Evolutionary conservation across 1,140 invertebrate species (phyloP).

Genomic region (Lasaia peninsularis): DNA sequence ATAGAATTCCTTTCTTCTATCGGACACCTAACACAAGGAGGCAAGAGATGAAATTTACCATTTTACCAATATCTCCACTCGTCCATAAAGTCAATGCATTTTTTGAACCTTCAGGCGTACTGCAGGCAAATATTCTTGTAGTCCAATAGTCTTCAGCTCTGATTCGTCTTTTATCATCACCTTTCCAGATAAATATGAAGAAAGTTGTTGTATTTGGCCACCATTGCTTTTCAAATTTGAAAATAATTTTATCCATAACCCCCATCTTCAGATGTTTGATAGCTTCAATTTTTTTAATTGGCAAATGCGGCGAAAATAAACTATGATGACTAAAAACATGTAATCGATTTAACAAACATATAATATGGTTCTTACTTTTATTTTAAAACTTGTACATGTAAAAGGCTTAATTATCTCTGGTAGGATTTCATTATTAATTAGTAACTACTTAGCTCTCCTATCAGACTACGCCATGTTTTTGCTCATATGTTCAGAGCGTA

Average conservation of each 20-base stretch:
- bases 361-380: no score
- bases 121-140: constrained; percentile 36
- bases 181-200: constrained; percentile 34
- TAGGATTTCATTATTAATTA: no score
- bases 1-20: no score
- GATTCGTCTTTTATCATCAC: constrained; percentile 28
- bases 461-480: no score
- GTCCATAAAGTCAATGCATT: constrained; percentile 42
- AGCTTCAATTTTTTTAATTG: constrained; percentile 35
- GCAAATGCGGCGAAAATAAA: constrained; percentile 40
- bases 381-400: no score
- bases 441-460: no score
- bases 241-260: constrained; percentile 43
- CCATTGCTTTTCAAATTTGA: constrained; percentile 35
- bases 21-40: no score
- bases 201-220: constrained; percentile 21
- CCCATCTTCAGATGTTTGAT: constrained; percentile 48
- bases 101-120: constrained; percentile 27
- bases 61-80: constrained; percentile 36
- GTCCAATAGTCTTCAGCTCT: constrained; percentile 34
- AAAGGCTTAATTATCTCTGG: no score
- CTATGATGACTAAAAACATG: constrained; percentile 35
- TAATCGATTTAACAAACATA: no score
- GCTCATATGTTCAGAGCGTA: no score
- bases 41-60: constrained; percentile 30